phyloP scores from a whole-genome alignment of 2,888 invertebrate species.

The Drosophila pegasa region DNA sequence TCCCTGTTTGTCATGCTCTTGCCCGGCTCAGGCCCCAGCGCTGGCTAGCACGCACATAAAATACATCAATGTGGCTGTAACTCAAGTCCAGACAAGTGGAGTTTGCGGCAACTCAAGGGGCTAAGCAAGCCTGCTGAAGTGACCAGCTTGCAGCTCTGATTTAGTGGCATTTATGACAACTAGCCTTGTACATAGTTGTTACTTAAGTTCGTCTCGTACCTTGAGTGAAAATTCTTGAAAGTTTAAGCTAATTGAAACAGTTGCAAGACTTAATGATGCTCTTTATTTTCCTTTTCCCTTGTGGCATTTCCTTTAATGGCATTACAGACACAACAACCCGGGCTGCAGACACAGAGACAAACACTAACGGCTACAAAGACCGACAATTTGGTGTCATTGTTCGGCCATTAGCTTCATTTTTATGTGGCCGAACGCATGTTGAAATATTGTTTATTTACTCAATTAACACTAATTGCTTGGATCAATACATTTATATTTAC shows the following conservation, averaged over 20 bases:
- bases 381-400: conserved; percentile 49
- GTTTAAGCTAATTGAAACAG: conserved; percentile 50
- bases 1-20: conserved; percentile 66
- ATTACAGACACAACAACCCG: conserved; percentile 17
- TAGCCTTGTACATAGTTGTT: conserved; percentile 23
- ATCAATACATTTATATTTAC: conserved; percentile 78
- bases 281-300: conserved; percentile 27
- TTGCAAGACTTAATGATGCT: conserved; percentile 54
- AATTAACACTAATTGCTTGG: conserved; percentile 76
- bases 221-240: conserved; percentile 35
- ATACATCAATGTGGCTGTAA: conserved; percentile 61
- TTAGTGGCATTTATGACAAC: conserved; percentile 73
- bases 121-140: conserved; percentile 42
- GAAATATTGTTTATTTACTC: conserved; percentile 74
- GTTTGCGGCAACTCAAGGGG: conserved; percentile 46
- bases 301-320: conserved; percentile 27
- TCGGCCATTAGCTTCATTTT: conserved; percentile 56
- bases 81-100: conserved; percentile 54
- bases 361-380: conserved; percentile 5
- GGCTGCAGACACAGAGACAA: conserved; percentile 11
- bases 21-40: conserved; percentile 14
- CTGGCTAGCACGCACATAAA: conserved; percentile 61
- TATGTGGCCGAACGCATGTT: conserved; percentile 51
- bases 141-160: conserved; percentile 61
- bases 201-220: conserved; percentile 28